phyloP scores from a whole-genome alignment of 2,113 vertebrate genomes.

The Dicaeum eximium region DNA sequence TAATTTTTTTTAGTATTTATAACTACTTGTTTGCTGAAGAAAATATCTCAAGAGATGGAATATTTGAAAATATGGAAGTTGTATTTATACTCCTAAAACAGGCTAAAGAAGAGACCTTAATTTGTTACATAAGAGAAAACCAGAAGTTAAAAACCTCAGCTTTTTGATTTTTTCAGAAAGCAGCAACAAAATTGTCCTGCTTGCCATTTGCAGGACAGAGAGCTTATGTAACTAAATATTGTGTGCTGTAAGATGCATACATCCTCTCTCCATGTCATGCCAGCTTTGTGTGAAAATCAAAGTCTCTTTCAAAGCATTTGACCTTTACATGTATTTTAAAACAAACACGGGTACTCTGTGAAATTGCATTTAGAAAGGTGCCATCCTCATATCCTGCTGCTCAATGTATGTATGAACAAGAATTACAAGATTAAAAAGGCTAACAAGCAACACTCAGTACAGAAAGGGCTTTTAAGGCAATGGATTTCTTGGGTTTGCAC shows the following conservation, averaged over 20 bases:
- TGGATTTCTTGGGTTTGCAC: background rate
- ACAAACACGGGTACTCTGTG: background rate
- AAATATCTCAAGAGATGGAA: background rate
- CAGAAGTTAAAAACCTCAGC: background rate
- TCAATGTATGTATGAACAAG: background rate
- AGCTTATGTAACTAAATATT: background rate
- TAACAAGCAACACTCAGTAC: background rate
- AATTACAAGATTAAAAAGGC: background rate
- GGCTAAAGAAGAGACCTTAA: background rate
- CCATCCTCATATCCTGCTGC: background rate
- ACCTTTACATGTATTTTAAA: background rate
- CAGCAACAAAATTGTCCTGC: background rate
- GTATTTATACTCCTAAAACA: background rate
- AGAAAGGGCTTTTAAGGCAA: background rate
- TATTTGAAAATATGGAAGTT: background rate
- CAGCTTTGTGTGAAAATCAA: background rate
- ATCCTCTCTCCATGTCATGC: background rate
- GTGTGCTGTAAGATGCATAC: background rate
- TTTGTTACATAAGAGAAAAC: background rate
- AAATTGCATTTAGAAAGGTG: background rate
- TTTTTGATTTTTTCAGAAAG: background rate
- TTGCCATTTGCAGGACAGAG: background rate
- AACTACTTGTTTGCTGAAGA: background rate
- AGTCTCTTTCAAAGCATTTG: background rate
- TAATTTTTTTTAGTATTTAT: background rate